phyloP scores from a whole-genome alignment of 2,797 vertebrate genomes.

The Chelon labrosus region DNA sequence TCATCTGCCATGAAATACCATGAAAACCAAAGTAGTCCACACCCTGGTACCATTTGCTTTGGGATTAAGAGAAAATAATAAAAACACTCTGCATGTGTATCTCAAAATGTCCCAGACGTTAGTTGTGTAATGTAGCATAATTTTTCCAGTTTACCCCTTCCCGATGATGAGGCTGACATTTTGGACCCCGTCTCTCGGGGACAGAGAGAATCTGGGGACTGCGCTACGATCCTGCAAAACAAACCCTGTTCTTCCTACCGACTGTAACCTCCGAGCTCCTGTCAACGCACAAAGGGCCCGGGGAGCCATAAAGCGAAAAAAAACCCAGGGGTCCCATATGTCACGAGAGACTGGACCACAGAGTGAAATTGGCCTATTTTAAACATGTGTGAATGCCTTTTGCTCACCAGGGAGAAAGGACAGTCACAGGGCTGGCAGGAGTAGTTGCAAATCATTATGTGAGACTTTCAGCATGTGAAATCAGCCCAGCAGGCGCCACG shows the following conservation, averaged over 20 bases:
- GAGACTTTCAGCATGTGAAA: slow-evolving; percentile 53
- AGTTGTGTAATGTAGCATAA: slow-evolving; percentile 34
- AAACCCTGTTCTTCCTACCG: slow-evolving; percentile 59
- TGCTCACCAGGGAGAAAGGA: slow-evolving; percentile 71
- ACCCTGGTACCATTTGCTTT: not conserved
- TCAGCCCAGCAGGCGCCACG: slow-evolving; percentile 41
- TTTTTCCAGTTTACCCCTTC: slow-evolving; percentile 52
- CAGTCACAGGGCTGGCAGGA: slow-evolving; percentile 56
- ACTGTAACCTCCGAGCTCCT: slow-evolving; percentile 65
- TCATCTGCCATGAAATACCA: not conserved
- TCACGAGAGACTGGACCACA: slow-evolving; percentile 55
- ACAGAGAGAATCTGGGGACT: slow-evolving; percentile 42
- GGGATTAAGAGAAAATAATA: not conserved
- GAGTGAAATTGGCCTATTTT: slow-evolving; percentile 67
- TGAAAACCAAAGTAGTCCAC: not conserved
- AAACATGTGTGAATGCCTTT: slow-evolving; percentile 73
- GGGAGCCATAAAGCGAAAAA: slow-evolving; percentile 68
- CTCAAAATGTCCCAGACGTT: slow-evolving; percentile 43
- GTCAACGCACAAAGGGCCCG: slow-evolving; percentile 72
- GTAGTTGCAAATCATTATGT: slow-evolving; percentile 54
- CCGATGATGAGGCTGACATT: slow-evolving; percentile 74
- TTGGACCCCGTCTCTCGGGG: slow-evolving; percentile 55
- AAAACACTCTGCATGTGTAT: slow-evolving; percentile 14
- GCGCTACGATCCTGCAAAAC: slow-evolving; percentile 55
- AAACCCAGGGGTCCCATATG: slow-evolving; percentile 65